A percentile compares a stretch with the other conserved stretches of the same genome.
Conservation (phyloP, 92 coral and sea anemone genomes). For the Actinernus sp. region DNA sequence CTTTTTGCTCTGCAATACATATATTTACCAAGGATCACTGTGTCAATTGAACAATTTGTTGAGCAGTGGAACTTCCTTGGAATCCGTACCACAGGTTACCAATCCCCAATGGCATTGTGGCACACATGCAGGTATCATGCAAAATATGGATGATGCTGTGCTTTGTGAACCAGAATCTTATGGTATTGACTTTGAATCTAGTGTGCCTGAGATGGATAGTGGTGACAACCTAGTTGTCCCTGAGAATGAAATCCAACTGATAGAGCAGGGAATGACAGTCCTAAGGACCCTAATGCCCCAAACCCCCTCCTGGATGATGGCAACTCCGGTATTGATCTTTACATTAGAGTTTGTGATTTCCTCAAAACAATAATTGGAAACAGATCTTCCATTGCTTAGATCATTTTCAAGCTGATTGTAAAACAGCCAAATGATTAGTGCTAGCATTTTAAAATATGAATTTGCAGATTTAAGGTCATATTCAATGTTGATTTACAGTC, state of each 20-base stretch:
- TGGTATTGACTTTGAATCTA: conserved; percentile 65
- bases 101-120: conserved; percentile 58
- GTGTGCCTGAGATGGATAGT: conserved; percentile 42
- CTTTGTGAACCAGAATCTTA: conserved; percentile 49
- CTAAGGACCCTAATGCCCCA: too few relatives aligned
- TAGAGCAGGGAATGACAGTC: too few relatives aligned
- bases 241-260: conserved; percentile 26
- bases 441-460: too few relatives aligned
- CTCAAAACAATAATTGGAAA: too few relatives aligned
- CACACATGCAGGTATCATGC: conserved; percentile 49
- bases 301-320: conserved; percentile 59
- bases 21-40: conserved; percentile 60
- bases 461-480: too few relatives aligned
- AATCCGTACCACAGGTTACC: conserved; percentile 53
- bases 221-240: conserved; percentile 47
- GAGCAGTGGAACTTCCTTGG: conserved; percentile 61
- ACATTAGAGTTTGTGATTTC: too few relatives aligned
- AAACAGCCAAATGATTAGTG: too few relatives aligned
- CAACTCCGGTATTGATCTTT: conserved; percentile 59
- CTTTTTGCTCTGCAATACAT: conserved; percentile 60
- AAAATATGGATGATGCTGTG: conserved; percentile 31
- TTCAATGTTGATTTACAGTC: too few relatives aligned
- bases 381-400: too few relatives aligned
- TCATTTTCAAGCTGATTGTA: too few relatives aligned
- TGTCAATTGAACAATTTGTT: conserved; percentile 48